Base-by-base conservation (phyloP, 64 coral and sea anemone genomes). In the Stylophora pistillata region DNA sequence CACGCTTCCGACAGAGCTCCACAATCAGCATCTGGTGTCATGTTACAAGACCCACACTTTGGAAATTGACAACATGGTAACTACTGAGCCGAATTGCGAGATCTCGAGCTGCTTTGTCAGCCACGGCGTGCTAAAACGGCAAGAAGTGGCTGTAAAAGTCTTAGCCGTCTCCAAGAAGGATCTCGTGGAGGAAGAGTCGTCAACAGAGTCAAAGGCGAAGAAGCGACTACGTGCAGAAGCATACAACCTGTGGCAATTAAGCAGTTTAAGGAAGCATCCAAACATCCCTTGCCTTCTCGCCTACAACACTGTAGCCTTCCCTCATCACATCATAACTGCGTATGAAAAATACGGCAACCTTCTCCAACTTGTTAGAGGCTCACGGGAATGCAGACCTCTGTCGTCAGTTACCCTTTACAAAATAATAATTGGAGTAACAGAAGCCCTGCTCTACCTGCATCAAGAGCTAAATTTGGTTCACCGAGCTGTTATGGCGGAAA, bases 401-500 rank as follows among this genome's bases (percentile, higher is more conserved):
- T 11, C 64, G 64, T 68, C 64, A 25, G 1, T 21, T 10, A 25
- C 26, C 10, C 18, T 68, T 68, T 68, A 68, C 64, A 68, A 68
- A 68, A 68, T 68, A 10, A 10, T 68, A 21, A 68, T 68, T 25
- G 21, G 64, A 21, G 26, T 68, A 68, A 68, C 64, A 7, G 64
- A 68, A 68, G 64, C 21, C 64, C 64, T 68, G n/a, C 21, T 68
- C 10, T 68, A 68, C 21, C 21, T 68, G 11, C 64, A 68, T 4
- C 20, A 68, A 68, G 26, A 68, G 64, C 20, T 68, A 10, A 21
- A 68, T 23, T 68, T 68, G 64, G 64, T 68, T 20, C 91, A 93
- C 78, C 86, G 87, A 18, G 77, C 28, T 6, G 28, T 93, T 21
- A 93, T 77, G 72, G 91, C 91, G 4, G 91, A 81, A 74, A 94